phyloP scores from a whole-genome alignment of 2,797 vertebrate genomes.

The Delichon dasypus region DNA sequence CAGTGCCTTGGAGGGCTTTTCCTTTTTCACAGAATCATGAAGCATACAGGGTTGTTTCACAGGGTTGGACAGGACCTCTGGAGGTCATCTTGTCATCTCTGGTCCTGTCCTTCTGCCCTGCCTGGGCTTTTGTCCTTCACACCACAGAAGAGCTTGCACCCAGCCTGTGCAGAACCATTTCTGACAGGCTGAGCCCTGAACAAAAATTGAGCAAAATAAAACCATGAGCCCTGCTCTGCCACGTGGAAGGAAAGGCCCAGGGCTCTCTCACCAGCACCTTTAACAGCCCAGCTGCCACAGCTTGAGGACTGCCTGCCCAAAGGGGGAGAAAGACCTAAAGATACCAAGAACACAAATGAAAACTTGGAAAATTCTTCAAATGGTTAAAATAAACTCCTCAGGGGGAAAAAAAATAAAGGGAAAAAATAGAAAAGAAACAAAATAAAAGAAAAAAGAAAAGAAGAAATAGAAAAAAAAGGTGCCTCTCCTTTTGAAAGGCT shows the following conservation, averaged over 20 bases:
- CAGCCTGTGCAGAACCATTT: not conserved
- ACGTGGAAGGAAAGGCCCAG: not conserved
- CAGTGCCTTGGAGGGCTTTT: not conserved
- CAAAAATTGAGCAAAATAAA: not conserved
- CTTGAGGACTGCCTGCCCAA: not conserved
- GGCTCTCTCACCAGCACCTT: not conserved
- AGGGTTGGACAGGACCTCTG: not conserved
- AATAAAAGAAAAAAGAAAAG: too few relatives aligned
- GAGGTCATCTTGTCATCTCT: not conserved
- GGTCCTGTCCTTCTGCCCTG: not conserved
- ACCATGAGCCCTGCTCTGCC: not conserved
- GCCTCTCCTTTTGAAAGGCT: not conserved
- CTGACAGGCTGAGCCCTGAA: not conserved
- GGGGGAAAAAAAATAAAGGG: fast-evolving
- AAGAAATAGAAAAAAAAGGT: not conserved
- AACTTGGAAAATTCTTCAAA: not conserved
- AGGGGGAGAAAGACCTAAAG: not conserved
- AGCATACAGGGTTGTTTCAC: not conserved
- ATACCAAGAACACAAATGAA: not conserved
- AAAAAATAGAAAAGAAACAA: too few relatives aligned
- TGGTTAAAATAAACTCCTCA: not conserved
- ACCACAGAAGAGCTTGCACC: not conserved
- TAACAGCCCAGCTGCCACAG: not conserved
- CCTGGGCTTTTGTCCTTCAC: not conserved
- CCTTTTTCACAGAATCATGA: not conserved